Evolutionary conservation across 2,888 invertebrate species (phyloP), one percentile per base, ranked within the genome.

Genomic region (Rapana venosa): DNA sequence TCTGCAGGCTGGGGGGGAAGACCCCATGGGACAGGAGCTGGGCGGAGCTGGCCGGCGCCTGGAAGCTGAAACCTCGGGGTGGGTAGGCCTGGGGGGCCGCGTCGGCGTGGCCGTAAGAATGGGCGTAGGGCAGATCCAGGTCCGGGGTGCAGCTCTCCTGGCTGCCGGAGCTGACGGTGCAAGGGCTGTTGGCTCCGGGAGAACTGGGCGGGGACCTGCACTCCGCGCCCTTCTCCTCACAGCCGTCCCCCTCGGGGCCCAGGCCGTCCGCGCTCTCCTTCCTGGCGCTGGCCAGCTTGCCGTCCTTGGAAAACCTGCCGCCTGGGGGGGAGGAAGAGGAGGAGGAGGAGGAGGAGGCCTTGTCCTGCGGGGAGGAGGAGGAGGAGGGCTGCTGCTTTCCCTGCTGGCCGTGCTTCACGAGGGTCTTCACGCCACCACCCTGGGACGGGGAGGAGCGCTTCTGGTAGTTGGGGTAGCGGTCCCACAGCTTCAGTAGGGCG

Each of bases 401-500:
- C 87, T 87, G 87, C 77, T 83, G 83, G 30, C 58, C 47, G 84
- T 88, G 79, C 22, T 89, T 89, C 32, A 87, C 77, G 17, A 85
- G 66, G 47, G 91, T 85, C 88, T 92, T 90, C 36, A 86, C 81
- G 66, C 87, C 47, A 1, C 32, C 81, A 0, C 8, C 4, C 70
- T 36, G 36, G 8, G 90, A 90, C 30, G 91, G 91, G 22, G 91
- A 87, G 20, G 91, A 74, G 20, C 84, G 88, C 84, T 90, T 90
- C 61, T 90, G 90, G 91, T 92, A 84, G 91, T 91, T 86, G 87
- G 94, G 86, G 58, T 81, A 90, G 47, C 87, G 89, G 20, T 96
- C 96, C 96, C 96, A 97, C 88, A 96, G 92, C 90, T 95, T 95
- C 61, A 96, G 94, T 58, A 97, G 93, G 30, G 95, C 93, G 92